Conservation (phyloP, 2,888 invertebrate genomes). For the Xestia c-nigrum region DNA sequence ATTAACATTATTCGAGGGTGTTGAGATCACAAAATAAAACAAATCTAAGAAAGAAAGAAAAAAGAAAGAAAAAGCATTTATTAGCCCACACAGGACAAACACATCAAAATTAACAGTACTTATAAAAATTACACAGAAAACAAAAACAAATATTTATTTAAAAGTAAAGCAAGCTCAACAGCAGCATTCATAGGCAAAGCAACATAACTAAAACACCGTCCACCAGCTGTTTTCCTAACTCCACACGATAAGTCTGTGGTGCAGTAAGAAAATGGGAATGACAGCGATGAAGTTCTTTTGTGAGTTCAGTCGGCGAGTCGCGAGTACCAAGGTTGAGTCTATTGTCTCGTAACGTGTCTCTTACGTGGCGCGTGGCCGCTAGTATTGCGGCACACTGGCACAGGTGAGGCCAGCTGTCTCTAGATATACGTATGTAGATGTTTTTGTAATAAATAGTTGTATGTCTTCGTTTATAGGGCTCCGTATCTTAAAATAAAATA, state of each 20-base stretch:
- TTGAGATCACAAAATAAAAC: neutral
- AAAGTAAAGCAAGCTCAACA: too few relatives aligned
- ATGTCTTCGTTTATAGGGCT: neutral
- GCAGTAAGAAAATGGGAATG: slow-evolving; percentile 84
- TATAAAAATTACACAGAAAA: too few relatives aligned
- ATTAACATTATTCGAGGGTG: too few relatives aligned
- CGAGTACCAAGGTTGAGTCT: slow-evolving; percentile 63
- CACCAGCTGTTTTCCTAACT: slow-evolving; percentile 65
- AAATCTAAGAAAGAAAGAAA: too few relatives aligned
- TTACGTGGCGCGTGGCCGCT: slow-evolving; percentile 7
- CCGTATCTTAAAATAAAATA: neutral
- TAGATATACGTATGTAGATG: neutral
- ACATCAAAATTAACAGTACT: too few relatives aligned
- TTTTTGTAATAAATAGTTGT: neutral
- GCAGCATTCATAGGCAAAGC: neutral
- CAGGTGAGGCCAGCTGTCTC: slow-evolving; percentile 8
- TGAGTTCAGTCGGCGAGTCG: slow-evolving; percentile 63
- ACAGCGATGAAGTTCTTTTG: slow-evolving; percentile 84
- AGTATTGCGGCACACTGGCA: slow-evolving; percentile 15
- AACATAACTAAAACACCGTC: neutral
- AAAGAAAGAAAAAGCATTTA: too few relatives aligned
- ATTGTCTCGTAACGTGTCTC: slow-evolving; percentile 57
- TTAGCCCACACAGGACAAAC: too few relatives aligned
- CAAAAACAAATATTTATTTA: too few relatives aligned
- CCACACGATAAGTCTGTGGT: slow-evolving; percentile 74